phyloP scores from a whole-genome alignment of 2,113 vertebrate genomes.

The Crotophaga sulcirostris region DNA sequence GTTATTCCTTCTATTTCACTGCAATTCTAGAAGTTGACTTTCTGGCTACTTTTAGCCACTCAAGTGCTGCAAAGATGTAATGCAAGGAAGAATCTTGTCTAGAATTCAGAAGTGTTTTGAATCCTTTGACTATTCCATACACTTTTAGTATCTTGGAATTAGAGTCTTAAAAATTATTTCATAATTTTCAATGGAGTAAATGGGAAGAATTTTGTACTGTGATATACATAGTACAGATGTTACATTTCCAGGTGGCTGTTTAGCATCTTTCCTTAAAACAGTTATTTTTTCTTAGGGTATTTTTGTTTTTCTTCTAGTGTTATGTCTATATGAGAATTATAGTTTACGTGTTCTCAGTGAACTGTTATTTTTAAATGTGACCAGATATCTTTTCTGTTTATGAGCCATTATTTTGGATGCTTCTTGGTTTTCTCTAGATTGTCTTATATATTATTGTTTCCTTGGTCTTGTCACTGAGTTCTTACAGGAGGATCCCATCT shows the following conservation, averaged over 20 bases:
- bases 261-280: not conserved
- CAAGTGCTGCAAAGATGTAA: not conserved
- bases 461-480: not conserved
- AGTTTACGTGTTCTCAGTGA: not conserved
- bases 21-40: not conserved
- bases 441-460: not conserved
- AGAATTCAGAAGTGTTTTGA: not conserved
- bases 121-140: not conserved
- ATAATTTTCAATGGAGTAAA: not conserved
- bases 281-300: not conserved
- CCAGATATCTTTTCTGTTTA: not conserved
- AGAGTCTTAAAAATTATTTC: not conserved
- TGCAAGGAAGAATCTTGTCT: not conserved
- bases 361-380: not conserved
- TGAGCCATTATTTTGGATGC: not conserved
- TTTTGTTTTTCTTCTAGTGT: not conserved
- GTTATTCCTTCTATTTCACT: not conserved
- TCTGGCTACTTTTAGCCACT: not conserved
- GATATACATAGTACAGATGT: not conserved
- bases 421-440: not conserved
- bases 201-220: not conserved
- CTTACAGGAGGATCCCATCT: not conserved
- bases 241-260: not conserved
- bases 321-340: not conserved
- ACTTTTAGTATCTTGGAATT: not conserved